Percentiles rank a stretch among this genome's conserved stretches.
phyloP scores from a whole-genome alignment of 1,140 invertebrate genomes.

The Brachionus paranguensis region DNA sequence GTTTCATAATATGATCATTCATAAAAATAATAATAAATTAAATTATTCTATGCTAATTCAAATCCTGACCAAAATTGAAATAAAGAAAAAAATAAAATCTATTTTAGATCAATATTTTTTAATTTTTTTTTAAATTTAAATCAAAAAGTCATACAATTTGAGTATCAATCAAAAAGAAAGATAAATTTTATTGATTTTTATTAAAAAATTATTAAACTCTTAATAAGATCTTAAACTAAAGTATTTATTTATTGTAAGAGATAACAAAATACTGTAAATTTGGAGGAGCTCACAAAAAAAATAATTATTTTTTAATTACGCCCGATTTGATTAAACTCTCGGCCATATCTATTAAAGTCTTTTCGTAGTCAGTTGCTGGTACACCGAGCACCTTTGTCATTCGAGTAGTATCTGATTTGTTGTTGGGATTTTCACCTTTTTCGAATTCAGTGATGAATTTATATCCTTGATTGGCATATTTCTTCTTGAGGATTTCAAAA shows the following conservation, averaged over 20 bases:
- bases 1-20: too few species aligned
- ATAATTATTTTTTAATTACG: conserved; percentile 50
- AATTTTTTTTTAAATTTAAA: too few species aligned
- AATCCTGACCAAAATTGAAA: too few species aligned
- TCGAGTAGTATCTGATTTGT: conserved; percentile 25
- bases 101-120: too few species aligned
- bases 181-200: too few species aligned
- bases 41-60: too few species aligned
- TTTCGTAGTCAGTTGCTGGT: conserved; percentile 49
- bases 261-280: neutral
- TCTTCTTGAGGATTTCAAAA: neutral
- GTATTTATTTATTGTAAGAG: neutral
- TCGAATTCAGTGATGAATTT: neutral
- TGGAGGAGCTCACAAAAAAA: neutral
- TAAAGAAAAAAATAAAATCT: too few species aligned
- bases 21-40: too few species aligned
- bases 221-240: neutral
- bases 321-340: conserved; percentile 57
- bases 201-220: too few species aligned
- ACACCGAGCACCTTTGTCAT: conserved; percentile 54
- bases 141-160: too few species aligned
- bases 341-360: conserved; percentile 57
- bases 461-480: neutral
- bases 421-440: neutral
- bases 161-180: too few species aligned